These are phyloP conservation scores for Gadopsis bispinosus DNA, from an alignment of 2,797 vertebrate genomes.

Conservation along the genomic window DNA sequence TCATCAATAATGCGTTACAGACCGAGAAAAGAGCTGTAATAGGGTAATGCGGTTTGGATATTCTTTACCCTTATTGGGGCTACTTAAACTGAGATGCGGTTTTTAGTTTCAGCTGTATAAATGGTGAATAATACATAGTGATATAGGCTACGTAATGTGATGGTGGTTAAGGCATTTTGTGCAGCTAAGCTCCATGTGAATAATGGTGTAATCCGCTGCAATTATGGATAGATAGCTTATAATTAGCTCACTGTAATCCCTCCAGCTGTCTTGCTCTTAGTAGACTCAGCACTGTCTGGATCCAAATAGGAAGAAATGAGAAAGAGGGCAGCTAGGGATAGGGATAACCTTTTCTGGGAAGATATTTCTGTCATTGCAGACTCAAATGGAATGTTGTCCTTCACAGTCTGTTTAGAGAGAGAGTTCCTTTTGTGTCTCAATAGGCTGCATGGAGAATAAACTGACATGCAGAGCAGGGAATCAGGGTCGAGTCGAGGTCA, in stretches of 20 bases:
- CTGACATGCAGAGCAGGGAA: constrained; percentile 23
- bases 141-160: constrained; percentile 57
- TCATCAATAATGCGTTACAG: constrained; percentile 55
- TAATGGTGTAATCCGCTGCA: constrained; percentile 72
- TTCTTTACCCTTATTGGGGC: constrained; percentile 36
- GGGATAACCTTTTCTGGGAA: constrained; percentile 46
- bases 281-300: constrained; percentile 61
- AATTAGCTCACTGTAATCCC: constrained; percentile 77
- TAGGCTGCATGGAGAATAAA: constrained; percentile 13
- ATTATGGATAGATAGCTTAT: constrained; percentile 76
- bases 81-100: constrained; percentile 50
- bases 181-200: constrained; percentile 67
- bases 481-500: constrained; percentile 48
- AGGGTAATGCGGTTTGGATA: constrained; percentile 48
- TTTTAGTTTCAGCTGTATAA: constrained; percentile 60
- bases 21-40: constrained; percentile 43
- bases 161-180: constrained; percentile 59
- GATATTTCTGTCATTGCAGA: constrained; percentile 41
- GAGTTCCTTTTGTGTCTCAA: constrained; percentile 38
- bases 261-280: constrained; percentile 66
- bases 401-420: constrained; percentile 34
- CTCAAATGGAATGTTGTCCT: constrained; percentile 51
- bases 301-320: constrained; percentile 58
- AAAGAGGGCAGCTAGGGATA: constrained; percentile 50
- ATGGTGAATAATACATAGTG: constrained; percentile 63